Conservation (phyloP, 2,888 invertebrate species). For the Nysson spinosus region DNA sequence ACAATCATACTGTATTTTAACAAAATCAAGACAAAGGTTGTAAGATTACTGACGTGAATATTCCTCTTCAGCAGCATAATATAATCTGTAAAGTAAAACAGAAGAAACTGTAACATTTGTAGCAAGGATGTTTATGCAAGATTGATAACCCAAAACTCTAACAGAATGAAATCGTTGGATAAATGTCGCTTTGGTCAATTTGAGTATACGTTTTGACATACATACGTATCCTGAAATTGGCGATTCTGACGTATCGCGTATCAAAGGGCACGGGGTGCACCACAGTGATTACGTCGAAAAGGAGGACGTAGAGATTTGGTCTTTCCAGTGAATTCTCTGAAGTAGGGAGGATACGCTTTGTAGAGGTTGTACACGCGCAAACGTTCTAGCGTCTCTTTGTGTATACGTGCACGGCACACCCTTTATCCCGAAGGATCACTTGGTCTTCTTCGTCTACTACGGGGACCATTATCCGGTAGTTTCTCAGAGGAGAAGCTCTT, state of each 20-base stretch:
- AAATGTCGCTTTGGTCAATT: no score
- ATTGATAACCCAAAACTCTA: no score
- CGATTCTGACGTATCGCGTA: constrained; percentile 21
- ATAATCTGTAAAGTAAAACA: no score
- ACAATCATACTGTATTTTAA: no score
- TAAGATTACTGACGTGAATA: no score
- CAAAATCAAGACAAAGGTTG: no score
- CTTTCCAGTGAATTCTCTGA: constrained; percentile 49
- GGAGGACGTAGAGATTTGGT: constrained; percentile 50
- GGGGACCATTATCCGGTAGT: constrained; percentile 66
- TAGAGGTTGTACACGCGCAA: constrained; percentile 50
- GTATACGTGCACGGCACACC: constrained; percentile 58
- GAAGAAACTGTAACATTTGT: no score
- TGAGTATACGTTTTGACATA: no score
- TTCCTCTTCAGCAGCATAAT: no score
- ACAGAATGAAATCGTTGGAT: no score
- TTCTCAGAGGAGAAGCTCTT: constrained; percentile 61
- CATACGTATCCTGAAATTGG: no score
- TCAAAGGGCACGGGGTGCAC: constrained; percentile 36
- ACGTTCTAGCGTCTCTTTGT: constrained; percentile 53
- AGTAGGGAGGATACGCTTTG: constrained; percentile 47
- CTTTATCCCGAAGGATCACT: constrained; percentile 67
- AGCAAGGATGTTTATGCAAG: no score
- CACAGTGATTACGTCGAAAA: constrained; percentile 48
- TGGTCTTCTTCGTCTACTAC: constrained; percentile 62